A percentile compares a stretch with the other conserved stretches of the same genome.
Conservation (phyloP, 2,888 invertebrate species). For the Erannis defoliaria region DNA sequence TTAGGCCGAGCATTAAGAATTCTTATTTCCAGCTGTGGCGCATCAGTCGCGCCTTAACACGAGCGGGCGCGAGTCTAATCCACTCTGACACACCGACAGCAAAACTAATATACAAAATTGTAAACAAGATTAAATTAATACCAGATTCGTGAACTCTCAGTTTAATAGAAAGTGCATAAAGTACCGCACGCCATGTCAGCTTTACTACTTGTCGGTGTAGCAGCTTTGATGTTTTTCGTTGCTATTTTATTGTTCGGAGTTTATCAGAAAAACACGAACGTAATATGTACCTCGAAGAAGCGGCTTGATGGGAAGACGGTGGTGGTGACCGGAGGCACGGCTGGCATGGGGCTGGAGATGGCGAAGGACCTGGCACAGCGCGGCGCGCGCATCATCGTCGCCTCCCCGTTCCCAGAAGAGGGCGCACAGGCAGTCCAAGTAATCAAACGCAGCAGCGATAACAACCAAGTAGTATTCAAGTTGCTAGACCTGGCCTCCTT, state of each 20-base stretch:
- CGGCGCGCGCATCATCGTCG: slow-evolving; percentile 68
- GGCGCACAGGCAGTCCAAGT: slow-evolving; percentile 77
- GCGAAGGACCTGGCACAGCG: slow-evolving; percentile 66
- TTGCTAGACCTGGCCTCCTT: slow-evolving; percentile 90
- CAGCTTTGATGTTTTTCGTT: neutral
- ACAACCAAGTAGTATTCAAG: slow-evolving; percentile 88
- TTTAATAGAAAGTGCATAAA: no score
- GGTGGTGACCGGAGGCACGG: slow-evolving; percentile 69
- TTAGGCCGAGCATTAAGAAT: no score
- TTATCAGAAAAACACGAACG: slow-evolving; percentile 33
- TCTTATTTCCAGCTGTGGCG: no score
- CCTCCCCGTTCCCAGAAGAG: slow-evolving; percentile 66
- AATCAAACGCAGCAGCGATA: slow-evolving; percentile 87
- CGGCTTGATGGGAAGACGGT: slow-evolving; percentile 57
- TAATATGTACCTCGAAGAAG: slow-evolving; percentile 53
- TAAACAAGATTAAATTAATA: no score
- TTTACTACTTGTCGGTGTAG: neutral
- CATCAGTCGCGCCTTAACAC: no score
- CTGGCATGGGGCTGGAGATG: slow-evolving; percentile 68
- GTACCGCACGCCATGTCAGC: neutral
- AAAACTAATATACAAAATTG: no score
- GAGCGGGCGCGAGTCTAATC: no score
- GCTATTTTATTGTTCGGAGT: slow-evolving; percentile 8
- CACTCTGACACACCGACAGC: no score
- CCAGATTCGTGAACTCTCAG: no score